Evolutionary conservation across 2,797 vertebrate genomes (phyloP).

Genomic region (Acrossocheilus wenchowensis): DNA sequence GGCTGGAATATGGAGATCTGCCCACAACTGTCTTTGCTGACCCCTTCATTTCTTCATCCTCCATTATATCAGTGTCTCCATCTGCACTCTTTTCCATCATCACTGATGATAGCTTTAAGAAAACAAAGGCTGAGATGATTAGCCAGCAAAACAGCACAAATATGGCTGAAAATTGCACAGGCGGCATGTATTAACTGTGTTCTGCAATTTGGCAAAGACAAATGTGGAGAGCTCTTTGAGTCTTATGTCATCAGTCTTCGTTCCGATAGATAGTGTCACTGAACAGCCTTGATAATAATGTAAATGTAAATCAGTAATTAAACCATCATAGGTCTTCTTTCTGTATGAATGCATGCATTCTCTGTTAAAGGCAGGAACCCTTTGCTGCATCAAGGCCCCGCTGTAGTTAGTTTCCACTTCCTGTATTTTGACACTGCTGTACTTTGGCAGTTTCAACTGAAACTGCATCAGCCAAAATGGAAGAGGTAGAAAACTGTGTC

Average conservation of each 20-base stretch:
- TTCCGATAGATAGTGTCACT: background rate
- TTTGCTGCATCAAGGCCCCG: background rate
- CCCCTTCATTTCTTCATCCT: background rate
- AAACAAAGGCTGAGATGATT: background rate
- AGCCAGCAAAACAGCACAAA: background rate
- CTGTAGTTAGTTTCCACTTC: constrained; percentile 51
- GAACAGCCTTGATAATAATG: background rate
- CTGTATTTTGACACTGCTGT: background rate
- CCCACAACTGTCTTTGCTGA: background rate
- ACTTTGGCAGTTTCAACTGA: constrained; percentile 6
- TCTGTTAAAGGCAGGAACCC: background rate
- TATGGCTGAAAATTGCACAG: background rate
- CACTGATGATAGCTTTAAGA: background rate
- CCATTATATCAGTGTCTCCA: background rate
- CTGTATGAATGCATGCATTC: background rate
- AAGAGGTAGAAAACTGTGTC: constrained; percentile 25
- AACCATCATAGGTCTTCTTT: background rate
- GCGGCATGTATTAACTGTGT: background rate
- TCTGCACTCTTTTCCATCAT: background rate
- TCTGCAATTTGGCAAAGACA: background rate
- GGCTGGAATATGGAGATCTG: background rate
- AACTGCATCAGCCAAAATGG: constrained; percentile 48
- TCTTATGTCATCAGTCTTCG: background rate
- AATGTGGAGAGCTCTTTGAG: background rate
- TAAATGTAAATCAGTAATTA: background rate